phyloP scores from a whole-genome alignment of 1,140 invertebrate species.

The Brachionus paranguensis region DNA sequence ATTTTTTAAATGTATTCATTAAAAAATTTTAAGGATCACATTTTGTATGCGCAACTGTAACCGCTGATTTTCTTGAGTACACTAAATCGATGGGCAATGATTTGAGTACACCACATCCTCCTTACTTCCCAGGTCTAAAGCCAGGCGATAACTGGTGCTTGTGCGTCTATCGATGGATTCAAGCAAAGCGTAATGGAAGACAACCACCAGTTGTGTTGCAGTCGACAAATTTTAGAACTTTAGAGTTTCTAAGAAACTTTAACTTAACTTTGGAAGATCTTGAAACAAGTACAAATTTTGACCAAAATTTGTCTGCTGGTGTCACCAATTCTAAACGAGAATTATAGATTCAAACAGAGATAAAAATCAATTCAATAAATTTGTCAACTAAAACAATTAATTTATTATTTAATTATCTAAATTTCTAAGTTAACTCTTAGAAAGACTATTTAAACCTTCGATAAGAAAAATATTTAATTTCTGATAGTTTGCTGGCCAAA shows the following conservation, averaged over 20 bases:
- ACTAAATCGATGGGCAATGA: conserved; percentile 30
- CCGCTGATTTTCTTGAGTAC: conserved; percentile 27
- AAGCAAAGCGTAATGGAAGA: background rate
- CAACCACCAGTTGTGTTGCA: background rate
- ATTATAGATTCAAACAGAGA: background rate
- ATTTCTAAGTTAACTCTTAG: no score
- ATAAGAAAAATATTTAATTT: no score
- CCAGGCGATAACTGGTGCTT: conserved; percentile 39
- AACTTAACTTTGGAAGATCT: background rate
- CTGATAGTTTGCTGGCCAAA: no score
- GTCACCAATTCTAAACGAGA: background rate
- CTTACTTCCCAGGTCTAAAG: conserved; percentile 34
- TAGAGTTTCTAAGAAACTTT: background rate
- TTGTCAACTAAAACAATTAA: no score
- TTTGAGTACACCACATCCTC: conserved; percentile 14
- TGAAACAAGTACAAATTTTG: background rate
- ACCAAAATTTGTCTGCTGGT: background rate
- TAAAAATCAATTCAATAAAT: background rate
- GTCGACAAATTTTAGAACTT: background rate
- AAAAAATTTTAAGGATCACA: background rate
- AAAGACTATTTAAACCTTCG: no score
- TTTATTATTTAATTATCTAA: no score
- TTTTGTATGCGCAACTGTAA: conserved; percentile 29
- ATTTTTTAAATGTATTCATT: background rate
- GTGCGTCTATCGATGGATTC: conserved; percentile 33